A percentile compares a stretch with the other conserved stretches of the same genome.
These are phyloP conservation scores for Passer domesticus DNA, from an alignment of 2,113 vertebrate species.

Conservation along the genomic window DNA sequence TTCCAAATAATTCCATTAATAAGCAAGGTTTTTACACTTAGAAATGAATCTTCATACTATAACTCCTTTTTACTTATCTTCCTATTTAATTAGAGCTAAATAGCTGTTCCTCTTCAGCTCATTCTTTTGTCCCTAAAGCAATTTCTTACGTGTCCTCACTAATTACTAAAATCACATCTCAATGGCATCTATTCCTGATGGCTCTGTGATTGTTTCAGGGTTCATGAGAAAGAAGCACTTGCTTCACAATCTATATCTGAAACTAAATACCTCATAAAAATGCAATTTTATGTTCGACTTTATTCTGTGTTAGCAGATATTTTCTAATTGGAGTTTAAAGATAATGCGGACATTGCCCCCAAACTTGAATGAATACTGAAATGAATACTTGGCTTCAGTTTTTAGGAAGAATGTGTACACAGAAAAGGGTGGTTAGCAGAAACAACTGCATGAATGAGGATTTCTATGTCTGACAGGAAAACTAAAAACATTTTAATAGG, in stretches of 20 bases:
- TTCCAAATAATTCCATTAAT: neutral
- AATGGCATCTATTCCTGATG: neutral
- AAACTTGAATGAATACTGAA: neutral
- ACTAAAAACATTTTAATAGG: neutral
- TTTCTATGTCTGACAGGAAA: neutral
- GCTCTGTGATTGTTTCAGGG: neutral
- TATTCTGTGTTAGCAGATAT: neutral
- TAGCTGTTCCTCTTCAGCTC: neutral
- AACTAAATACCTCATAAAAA: neutral
- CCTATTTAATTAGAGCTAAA: neutral
- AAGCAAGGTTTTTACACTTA: neutral
- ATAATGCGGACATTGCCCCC: neutral
- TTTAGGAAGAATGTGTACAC: neutral
- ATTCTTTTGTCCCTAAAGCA: neutral
- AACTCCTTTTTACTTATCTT: conserved; percentile 2
- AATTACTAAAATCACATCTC: conserved; percentile 10
- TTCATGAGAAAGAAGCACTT: neutral
- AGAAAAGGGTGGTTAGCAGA: neutral
- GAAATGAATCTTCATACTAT: neutral
- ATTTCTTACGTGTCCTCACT: neutral
- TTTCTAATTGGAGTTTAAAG: neutral
- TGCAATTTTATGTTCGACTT: neutral
- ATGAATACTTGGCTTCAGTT: neutral
- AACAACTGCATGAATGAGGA: neutral
- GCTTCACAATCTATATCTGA: neutral